Percentiles rank a stretch among this genome's conserved stretches.
Conservation (phyloP, 2,797 vertebrate species). For the Melanogrammus aeglefinus region DNA sequence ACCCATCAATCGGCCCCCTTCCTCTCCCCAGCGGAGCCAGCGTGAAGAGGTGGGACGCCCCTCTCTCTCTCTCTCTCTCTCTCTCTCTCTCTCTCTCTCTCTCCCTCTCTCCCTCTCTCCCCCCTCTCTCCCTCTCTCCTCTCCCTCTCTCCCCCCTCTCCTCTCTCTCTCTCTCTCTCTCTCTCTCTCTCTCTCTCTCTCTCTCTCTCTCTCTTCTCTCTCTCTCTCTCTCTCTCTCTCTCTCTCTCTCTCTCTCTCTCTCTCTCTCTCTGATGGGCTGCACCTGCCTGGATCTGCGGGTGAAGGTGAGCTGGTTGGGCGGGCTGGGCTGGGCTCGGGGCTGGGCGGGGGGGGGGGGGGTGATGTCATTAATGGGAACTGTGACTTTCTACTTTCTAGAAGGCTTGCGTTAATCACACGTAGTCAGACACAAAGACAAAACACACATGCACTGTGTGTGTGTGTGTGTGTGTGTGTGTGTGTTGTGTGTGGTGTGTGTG, state of each 20-base stretch:
- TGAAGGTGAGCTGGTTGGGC: neutral
- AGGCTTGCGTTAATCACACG: constrained; percentile 46
- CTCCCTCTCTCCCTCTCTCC: too few relatives aligned
- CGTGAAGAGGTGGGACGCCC: constrained; percentile 75
- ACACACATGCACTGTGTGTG: neutral
- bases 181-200: constrained; percentile 10
- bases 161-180: constrained; percentile 53
- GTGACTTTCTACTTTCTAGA: constrained; percentile 70
- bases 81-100: too few relatives aligned
- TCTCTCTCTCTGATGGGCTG: constrained; percentile 74
- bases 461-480: neutral
- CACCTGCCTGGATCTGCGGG: constrained; percentile 66
- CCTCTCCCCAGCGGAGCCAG: constrained; percentile 79
- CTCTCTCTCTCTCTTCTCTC: constrained; percentile 53
- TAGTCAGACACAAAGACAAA: neutral
- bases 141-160: constrained; percentile 37
- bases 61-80: constrained; percentile 53
- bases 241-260: constrained; percentile 12
- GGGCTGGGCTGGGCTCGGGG: neutral
- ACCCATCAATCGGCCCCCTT: constrained; percentile 77
- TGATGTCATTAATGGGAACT: constrained; percentile 72
- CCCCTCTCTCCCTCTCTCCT: constrained; percentile 55
- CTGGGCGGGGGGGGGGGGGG: constrained; percentile 10
- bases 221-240: too few relatives aligned
- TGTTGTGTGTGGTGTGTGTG: too few relatives aligned